Evolutionary conservation across 1,140 invertebrate genomes (phyloP).

Genomic region (Bombus huntii): DNA sequence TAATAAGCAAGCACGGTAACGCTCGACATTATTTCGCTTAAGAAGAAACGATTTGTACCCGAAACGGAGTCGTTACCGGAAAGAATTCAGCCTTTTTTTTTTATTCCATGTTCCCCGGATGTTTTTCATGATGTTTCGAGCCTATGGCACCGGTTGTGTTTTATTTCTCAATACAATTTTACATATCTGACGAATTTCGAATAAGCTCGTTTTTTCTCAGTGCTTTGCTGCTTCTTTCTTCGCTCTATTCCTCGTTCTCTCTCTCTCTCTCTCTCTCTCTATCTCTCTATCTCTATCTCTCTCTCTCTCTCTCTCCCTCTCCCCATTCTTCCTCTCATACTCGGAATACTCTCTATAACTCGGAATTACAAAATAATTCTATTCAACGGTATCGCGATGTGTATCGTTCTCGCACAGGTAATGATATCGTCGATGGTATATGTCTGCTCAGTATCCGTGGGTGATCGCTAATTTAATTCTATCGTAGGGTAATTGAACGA

Average conservation of each 20-base stretch:
- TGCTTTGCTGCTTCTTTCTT: constrained; percentile 54
- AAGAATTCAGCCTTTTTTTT: constrained; percentile 56
- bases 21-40: constrained; percentile 61
- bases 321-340: neutral
- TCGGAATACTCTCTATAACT: constrained; percentile 10
- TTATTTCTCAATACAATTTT: constrained; percentile 51
- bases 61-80: constrained; percentile 50
- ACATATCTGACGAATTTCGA: constrained; percentile 51
- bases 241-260: constrained; percentile 7
- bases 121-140: constrained; percentile 41
- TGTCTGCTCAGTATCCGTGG: constrained; percentile 58
- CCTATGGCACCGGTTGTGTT: constrained; percentile 52
- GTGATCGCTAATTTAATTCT: constrained; percentile 56
- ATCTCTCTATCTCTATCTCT: neutral
- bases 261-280: constrained; percentile 16
- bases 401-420: constrained; percentile 47
- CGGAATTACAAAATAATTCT: constrained; percentile 47
- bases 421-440: constrained; percentile 40
- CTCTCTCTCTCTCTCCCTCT: neutral
- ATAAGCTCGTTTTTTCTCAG: constrained; percentile 57
- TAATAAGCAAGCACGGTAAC: constrained; percentile 82
- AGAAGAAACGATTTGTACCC: constrained; percentile 55
- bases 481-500: constrained; percentile 58
- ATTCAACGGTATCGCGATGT: constrained; percentile 48
- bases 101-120: constrained; percentile 37